phyloP scores from a whole-genome alignment of 1,140 invertebrate species.

The Drosophila ercepeae region DNA sequence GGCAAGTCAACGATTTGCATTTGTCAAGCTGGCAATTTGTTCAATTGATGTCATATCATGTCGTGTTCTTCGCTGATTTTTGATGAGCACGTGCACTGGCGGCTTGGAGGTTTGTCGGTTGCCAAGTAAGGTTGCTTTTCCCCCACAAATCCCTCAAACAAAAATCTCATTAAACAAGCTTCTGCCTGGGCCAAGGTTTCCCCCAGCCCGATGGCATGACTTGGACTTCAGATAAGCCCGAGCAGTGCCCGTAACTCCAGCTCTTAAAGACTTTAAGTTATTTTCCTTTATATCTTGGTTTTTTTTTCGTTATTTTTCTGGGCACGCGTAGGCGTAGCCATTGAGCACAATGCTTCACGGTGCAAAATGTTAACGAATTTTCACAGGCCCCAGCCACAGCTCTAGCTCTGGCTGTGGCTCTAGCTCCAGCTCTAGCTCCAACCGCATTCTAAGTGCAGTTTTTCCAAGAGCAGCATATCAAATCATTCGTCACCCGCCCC shows the following conservation, averaged over 20 bases:
- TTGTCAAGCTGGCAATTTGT: conserved; percentile 42
- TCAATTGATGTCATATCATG: conserved; percentile 50
- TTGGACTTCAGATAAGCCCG: conserved; percentile 57
- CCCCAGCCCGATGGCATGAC: conserved; percentile 63
- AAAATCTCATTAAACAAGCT: conserved; percentile 64
- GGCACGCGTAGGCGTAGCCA: conserved; percentile 73
- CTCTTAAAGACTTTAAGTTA: not conserved
- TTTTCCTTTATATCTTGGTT: not conserved
- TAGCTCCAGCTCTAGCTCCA: not conserved
- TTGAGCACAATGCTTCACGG: conserved; percentile 75
- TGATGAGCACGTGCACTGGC: conserved; percentile 39
- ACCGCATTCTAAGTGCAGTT: conserved; percentile 71
- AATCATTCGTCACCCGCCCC: conserved; percentile 62
- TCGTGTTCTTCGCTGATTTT: conserved; percentile 36
- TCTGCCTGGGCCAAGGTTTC: conserved; percentile 67
- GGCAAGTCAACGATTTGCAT: conserved; percentile 27
- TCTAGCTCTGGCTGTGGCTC: too few relatives aligned
- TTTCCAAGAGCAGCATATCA: conserved; percentile 72
- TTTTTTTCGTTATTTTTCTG: not conserved
- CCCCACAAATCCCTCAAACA: conserved; percentile 31
- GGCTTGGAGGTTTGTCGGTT: not conserved
- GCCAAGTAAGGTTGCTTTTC: conserved; percentile 10
- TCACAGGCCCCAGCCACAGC: conserved; percentile 38
- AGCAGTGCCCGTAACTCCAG: conserved; percentile 7
- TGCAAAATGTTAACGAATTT: conserved; percentile 78